A percentile compares a stretch with the other conserved stretches of the same genome.
These are phyloP conservation scores for Neotoma lepida DNA, from an alignment of 2,113 vertebrate species.

Conservation along the genomic window DNA sequence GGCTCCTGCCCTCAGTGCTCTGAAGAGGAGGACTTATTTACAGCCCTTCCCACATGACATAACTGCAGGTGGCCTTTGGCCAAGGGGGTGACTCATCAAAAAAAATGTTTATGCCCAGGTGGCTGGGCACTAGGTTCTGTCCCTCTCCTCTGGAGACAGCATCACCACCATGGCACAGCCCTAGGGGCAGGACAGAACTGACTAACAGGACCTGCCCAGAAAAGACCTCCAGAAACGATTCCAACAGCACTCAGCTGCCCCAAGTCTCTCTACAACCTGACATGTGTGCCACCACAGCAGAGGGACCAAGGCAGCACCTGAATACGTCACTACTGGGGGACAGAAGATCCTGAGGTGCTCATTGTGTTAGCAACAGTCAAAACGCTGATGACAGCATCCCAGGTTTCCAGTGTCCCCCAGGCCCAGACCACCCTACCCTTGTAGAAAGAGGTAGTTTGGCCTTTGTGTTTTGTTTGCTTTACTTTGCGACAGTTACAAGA, in stretches of 20 bases:
- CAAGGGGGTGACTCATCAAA: constrained; percentile 59
- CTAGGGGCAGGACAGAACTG: neutral
- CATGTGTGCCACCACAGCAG: neutral
- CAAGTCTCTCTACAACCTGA: neutral
- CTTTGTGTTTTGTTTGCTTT: neutral
- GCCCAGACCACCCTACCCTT: too few relatives aligned
- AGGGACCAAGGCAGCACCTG: neutral
- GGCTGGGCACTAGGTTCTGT: neutral
- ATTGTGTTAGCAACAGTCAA: neutral
- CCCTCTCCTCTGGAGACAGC: neutral
- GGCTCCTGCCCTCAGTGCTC: constrained; percentile 34
- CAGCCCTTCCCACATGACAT: constrained; percentile 67
- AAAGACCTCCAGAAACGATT: neutral
- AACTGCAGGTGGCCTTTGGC: constrained; percentile 61
- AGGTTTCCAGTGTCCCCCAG: neutral
- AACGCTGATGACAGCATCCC: neutral
- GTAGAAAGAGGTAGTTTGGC: neutral
- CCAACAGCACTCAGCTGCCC: neutral
- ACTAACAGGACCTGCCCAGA: neutral
- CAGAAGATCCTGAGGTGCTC: neutral
- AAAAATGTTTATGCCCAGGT: neutral
- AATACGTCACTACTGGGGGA: neutral
- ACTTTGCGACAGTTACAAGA: neutral
- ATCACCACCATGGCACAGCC: neutral
- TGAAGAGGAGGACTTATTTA: constrained; percentile 77